Evolutionary conservation across 2,888 invertebrate genomes (phyloP).

Genomic region (Tetramorium bicarinatum): DNA sequence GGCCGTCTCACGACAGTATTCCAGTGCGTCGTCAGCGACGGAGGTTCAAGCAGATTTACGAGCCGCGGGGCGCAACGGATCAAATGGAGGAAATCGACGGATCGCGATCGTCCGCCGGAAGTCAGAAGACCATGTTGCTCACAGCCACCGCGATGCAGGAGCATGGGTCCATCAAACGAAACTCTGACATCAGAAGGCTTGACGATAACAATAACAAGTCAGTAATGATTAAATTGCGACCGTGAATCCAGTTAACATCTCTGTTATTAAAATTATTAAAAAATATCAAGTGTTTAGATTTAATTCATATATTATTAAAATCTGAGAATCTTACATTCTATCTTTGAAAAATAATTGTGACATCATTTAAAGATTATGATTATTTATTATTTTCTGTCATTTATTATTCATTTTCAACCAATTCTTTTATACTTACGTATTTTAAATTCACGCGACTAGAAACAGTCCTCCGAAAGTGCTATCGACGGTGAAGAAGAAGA

Average conservation of each 20-base stretch:
- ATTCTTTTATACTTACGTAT: neutral
- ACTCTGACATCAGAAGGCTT: conserved; percentile 68
- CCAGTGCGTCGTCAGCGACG: conserved; percentile 70
- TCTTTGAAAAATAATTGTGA: neutral
- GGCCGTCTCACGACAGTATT: conserved; percentile 62
- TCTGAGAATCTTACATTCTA: neutral
- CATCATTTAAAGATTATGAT: neutral
- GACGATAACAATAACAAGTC: conserved; percentile 82
- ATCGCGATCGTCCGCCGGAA: conserved; percentile 71
- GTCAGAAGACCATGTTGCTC: conserved; percentile 58
- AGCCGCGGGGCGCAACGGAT: conserved; percentile 42
- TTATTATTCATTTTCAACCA: neutral
- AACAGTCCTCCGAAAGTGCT: conserved; percentile 70
- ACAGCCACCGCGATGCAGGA: conserved; percentile 49
- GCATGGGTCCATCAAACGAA: conserved; percentile 21
- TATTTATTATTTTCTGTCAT: neutral
- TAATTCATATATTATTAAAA: neutral
- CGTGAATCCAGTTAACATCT: neutral
- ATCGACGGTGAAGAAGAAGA: conserved; percentile 74
- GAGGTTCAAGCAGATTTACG: conserved; percentile 75
- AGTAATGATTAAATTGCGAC: conserved; percentile 3
- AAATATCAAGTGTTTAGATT: neutral
- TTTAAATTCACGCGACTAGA: conserved; percentile 36
- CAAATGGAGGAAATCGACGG: conserved; percentile 61
- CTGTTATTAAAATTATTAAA: neutral